A percentile compares a stretch with the other conserved stretches of the same genome.
Evolutionary conservation across 2,797 vertebrate genomes (phyloP).

Genomic region (Enteromius viviparus): DNA sequence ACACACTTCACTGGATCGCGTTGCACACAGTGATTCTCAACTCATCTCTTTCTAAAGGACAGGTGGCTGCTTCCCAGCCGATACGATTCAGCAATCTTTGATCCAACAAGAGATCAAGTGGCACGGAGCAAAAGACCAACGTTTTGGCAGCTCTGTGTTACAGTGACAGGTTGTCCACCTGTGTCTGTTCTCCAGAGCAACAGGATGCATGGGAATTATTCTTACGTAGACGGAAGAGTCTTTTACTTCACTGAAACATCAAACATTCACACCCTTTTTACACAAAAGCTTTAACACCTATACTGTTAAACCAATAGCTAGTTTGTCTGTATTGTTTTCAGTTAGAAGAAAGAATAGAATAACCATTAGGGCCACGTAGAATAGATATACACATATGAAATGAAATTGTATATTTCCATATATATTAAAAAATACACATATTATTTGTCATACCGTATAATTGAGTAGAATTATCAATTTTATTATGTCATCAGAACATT

Average conservation of each 20-base stretch:
- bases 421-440: too few relatives aligned
- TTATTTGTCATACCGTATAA: neutral
- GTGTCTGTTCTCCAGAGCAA: slow-evolving; percentile 34
- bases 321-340: neutral
- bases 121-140: slow-evolving; percentile 9
- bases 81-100: slow-evolving; percentile 46
- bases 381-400: neutral
- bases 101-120: slow-evolving; percentile 47
- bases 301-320: neutral
- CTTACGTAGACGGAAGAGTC: neutral
- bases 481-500: neutral
- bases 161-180: slow-evolving; percentile 50
- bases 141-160: slow-evolving; percentile 26
- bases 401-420: too few relatives aligned
- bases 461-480: neutral
- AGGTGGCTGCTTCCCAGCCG: slow-evolving; percentile 43
- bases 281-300: neutral
- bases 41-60: slow-evolving; percentile 27
- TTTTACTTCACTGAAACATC: slow-evolving; percentile 2
- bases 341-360: neutral
- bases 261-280: slow-evolving; percentile 17
- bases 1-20: slow-evolving; percentile 46
- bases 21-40: slow-evolving; percentile 54
- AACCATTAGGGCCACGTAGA: neutral
- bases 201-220: slow-evolving; percentile 7